phyloP scores from a whole-genome alignment of 2,797 vertebrate species.

The Pipistrellus kuhlii region DNA sequence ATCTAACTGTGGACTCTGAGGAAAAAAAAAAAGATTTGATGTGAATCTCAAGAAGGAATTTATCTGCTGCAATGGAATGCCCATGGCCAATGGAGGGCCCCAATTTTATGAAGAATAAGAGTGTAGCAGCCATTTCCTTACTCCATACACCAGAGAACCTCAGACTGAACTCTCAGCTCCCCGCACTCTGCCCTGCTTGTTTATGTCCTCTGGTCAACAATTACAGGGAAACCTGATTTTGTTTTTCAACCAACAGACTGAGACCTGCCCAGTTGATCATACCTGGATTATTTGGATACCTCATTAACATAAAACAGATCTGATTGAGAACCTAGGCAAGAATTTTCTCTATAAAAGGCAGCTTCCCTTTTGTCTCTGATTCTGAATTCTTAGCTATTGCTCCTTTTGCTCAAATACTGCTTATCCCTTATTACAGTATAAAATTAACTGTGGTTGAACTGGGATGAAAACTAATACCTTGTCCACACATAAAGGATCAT shows the following conservation, averaged over 20 bases:
- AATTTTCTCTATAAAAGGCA: not conserved
- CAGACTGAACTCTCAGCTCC: not conserved
- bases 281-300: not conserved
- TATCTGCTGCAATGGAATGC: not conserved
- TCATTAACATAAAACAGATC: not conserved
- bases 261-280: not conserved
- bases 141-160: not conserved
- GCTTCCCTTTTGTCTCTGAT: not conserved
- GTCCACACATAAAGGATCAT: not conserved
- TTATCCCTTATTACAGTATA: not conserved
- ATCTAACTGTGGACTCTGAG: not conserved
- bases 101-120: not conserved
- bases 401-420: not conserved
- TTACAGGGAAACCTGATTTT: not conserved
- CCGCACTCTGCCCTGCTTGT: not conserved
- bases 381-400: not conserved
- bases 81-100: not conserved
- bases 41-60: not conserved
- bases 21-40: not conserved
- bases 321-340: not conserved
- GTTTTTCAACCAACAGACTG: not conserved
- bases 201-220: not conserved
- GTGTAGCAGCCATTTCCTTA: not conserved
- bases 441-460: not conserved
- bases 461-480: not conserved